Evolutionary conservation across 2,113 vertebrate species (phyloP).

Genomic region (Otocyon megalotis): DNA sequence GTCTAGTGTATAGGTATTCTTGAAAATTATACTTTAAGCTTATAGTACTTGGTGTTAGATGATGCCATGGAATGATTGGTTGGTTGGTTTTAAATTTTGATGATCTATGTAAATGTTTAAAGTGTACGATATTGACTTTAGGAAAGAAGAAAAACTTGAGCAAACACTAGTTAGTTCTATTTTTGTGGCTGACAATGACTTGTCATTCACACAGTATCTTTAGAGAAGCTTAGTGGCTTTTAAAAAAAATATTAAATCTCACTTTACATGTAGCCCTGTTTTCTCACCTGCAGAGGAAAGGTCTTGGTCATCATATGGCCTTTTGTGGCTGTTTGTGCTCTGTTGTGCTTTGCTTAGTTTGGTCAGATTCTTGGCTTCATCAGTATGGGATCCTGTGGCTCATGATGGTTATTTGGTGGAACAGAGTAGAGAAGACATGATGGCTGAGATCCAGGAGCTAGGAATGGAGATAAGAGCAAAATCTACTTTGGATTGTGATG

Average conservation of each 20-base stretch:
- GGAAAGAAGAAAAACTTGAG: not conserved
- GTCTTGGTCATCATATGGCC: not conserved
- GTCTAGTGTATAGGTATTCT: not conserved
- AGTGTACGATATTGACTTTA: not conserved
- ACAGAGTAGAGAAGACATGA: not conserved
- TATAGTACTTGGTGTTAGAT: not conserved
- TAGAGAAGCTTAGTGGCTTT: not conserved
- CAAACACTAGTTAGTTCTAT: not conserved
- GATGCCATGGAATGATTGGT: not conserved
- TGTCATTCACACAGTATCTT: not conserved
- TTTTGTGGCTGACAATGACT: not conserved
- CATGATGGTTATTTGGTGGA: not conserved
- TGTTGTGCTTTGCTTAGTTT: not conserved
- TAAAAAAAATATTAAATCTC: not conserved
- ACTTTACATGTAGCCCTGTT: not conserved
- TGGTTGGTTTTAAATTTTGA: constrained; percentile 34
- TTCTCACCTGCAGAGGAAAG: not conserved
- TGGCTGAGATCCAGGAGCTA: not conserved
- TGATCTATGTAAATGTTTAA: constrained; percentile 6
- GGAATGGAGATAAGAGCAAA: not conserved
- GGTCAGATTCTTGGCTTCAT: not conserved
- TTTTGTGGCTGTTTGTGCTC: not conserved
- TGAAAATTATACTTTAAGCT: not conserved
- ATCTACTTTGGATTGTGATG: not conserved
- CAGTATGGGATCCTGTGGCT: not conserved